phyloP scores from a whole-genome alignment of 2,797 vertebrate species.

The Sternarchorhynchus goeldii region DNA sequence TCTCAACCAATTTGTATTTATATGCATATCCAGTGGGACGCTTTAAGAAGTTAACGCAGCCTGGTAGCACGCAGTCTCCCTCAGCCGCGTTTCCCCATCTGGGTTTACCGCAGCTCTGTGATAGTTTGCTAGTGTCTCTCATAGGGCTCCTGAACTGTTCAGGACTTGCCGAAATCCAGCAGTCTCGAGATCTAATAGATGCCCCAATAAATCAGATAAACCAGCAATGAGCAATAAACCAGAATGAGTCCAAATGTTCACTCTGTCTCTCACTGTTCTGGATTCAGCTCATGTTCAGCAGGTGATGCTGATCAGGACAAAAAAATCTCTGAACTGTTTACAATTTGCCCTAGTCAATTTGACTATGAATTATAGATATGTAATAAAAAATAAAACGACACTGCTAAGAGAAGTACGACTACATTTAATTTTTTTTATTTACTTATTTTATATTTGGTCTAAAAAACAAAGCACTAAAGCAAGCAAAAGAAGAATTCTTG shows the following conservation, averaged over 20 bases:
- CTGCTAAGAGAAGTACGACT: not conserved
- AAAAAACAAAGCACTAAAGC: not conserved
- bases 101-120: not conserved
- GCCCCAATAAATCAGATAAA: not conserved
- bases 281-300: conserved; percentile 57
- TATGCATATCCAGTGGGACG: not conserved
- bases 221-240: not conserved
- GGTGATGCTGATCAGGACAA: conserved; percentile 27
- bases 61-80: not conserved
- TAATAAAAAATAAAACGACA: not conserved
- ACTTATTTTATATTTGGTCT: not conserved
- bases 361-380: not conserved
- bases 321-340: not conserved
- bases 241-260: conserved; percentile 5
- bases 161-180: not conserved
- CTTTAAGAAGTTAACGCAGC: not conserved
- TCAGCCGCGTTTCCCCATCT: not conserved
- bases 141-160: too few species aligned
- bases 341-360: not conserved
- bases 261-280: not conserved
- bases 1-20: too few species aligned
- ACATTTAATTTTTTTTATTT: too few species aligned
- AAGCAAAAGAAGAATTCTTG: not conserved
- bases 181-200: conserved; percentile 6
- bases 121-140: not conserved